These are phyloP conservation scores for Sprattus sprattus DNA, from an alignment of 2,113 vertebrate genomes.

Conservation along the genomic window DNA sequence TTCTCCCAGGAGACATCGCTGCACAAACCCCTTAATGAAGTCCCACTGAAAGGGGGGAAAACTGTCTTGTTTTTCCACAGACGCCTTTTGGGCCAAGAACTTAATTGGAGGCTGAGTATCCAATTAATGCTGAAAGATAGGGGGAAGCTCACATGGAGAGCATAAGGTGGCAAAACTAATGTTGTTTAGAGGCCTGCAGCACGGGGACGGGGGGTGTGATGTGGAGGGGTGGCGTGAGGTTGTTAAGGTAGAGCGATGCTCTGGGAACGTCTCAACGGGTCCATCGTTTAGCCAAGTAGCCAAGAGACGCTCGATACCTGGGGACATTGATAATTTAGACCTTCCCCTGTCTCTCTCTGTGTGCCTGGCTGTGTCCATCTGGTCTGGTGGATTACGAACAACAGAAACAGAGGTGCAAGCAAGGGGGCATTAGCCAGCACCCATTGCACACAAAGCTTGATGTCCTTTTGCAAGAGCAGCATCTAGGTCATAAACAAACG, in stretches of 20 bases:
- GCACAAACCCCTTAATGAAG: constrained; percentile 67
- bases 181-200: constrained; percentile 71
- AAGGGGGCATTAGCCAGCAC: background rate
- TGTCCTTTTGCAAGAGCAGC: constrained; percentile 57
- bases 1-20: constrained; percentile 54
- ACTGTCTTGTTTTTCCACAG: constrained; percentile 64
- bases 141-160: constrained; percentile 71
- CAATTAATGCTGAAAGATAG: constrained; percentile 77
- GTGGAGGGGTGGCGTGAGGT: constrained; percentile 28
- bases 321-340: constrained; percentile 45
- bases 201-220: constrained; percentile 53
- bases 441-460: constrained; percentile 33
- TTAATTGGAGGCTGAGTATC: constrained; percentile 87
- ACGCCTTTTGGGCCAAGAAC: constrained; percentile 76
- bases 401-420: constrained; percentile 37
- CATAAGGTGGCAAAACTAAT: constrained; percentile 67
- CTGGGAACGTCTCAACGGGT: constrained; percentile 60
- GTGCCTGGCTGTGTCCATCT: constrained; percentile 1
- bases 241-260: constrained; percentile 41
- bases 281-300: constrained; percentile 52
- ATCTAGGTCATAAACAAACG: constrained; percentile 70
- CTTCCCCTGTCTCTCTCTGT: constrained; percentile 4
- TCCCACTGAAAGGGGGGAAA: constrained; percentile 68
- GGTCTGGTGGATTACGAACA: background rate
- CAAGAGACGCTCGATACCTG: constrained; percentile 46